Evolutionary conservation across 2,113 vertebrate species (phyloP), one percentile per base, ranked within the genome.

Genomic region (Boleophthalmus pectinirostris): DNA sequence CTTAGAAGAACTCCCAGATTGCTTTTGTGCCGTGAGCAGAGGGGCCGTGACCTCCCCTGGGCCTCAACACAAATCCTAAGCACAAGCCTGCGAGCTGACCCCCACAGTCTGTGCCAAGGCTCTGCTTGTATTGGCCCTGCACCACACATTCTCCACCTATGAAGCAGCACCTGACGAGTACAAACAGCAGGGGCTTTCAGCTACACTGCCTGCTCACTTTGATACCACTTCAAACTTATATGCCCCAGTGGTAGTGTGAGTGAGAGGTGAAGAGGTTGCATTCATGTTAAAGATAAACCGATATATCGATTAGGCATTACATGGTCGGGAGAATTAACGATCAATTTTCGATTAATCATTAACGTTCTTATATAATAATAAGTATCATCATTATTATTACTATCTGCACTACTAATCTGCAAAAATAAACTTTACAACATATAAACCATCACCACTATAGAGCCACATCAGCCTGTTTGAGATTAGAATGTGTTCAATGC

Each of bases 1-100:
- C 61, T 64, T 20, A 43, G 33, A 64, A 43, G 61, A 64, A 64
- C 61, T 64, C 61, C 61, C 61, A 38, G 61, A 64, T 64, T 64
- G 61, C 61, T 64, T 43, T 38, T 64, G 61, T 43, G 61, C 61
- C 38, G 33, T 8, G 61, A 64, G 33, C 18, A 1, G 61, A 64
- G 29, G 12, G 61, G 61, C 38, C 61, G 12, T 21, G 61, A 64
- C 61, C 61, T 64, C 61, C 33, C 61, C 18, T 18, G 61, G 20
- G 61, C 61, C 61, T 20, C 0, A 9, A 12, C 60, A 38, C 60
- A 64, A 64, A 64, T 64, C 60, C 33, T 35, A 64, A 38, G 33
- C 60, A 64, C 15, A 57, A 64, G 60, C 60, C 60, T n/a, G 11
- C 29, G 10, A 43, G 33, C 33, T 21, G 61, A 64, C 61, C 61